A percentile compares a stretch with the other conserved stretches of the same genome.
phyloP scores from a whole-genome alignment of 2,888 invertebrate genomes.

The Cecidostiba fungosa region DNA sequence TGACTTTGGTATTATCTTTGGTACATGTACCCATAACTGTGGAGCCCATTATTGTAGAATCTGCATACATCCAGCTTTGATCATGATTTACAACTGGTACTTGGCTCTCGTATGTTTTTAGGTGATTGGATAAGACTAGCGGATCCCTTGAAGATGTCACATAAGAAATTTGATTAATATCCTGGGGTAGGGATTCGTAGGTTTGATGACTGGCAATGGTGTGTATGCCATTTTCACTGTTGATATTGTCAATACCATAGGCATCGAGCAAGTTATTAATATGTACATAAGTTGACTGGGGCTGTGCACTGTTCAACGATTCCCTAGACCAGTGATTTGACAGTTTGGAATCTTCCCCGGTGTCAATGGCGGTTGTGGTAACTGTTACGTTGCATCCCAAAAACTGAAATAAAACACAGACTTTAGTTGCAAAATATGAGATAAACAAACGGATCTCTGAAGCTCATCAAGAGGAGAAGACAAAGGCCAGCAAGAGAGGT shows the following conservation, averaged over 20 bases:
- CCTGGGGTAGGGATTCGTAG: constrained; percentile 26
- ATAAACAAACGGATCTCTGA: background rate
- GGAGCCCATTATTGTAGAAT: constrained; percentile 26
- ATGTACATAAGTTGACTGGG: constrained; percentile 10
- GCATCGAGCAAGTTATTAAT: constrained; percentile 4
- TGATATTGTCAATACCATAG: constrained; percentile 16
- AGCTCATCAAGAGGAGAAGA: background rate
- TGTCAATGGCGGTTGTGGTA: background rate
- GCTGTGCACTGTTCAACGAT: background rate
- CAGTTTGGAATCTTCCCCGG: background rate
- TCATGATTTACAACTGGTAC: background rate
- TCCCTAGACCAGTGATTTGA: constrained; percentile 1
- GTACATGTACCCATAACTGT: constrained; percentile 23
- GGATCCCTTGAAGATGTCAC: constrained; percentile 11
- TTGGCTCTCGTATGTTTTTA: background rate
- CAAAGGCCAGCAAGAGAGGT: background rate
- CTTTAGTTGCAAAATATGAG: background rate
- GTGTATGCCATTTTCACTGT: constrained; percentile 2
- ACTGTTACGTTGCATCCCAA: constrained; percentile 14
- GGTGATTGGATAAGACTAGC: constrained; percentile 3
- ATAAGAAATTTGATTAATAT: constrained; percentile 31
- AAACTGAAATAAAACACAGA: constrained; percentile 52
- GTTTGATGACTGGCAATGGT: background rate
- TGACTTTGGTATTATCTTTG: constrained; percentile 55
- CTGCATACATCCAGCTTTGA: background rate